Base-by-base conservation (phyloP, 2,888 invertebrate species). In the Agriopis marginaria region DNA sequence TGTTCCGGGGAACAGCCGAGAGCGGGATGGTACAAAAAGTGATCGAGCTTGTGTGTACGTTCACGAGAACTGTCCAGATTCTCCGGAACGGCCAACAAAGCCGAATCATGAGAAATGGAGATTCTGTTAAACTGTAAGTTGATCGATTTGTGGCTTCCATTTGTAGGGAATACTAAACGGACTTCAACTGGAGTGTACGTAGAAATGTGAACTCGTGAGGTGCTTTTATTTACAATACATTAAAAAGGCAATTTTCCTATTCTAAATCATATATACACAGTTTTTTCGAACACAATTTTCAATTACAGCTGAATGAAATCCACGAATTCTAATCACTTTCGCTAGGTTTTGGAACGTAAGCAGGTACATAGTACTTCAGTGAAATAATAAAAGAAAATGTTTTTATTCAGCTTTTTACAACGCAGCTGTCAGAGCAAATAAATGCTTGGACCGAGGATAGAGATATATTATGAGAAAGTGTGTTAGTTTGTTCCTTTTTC, bases 111-210 rank as follows among this genome's bases (percentile, higher is more conserved):
- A 77, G 82, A 81, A 82, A 74, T 79, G 78, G 74, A 78, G 81
- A 81, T 88, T 87, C 86, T 82, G 79, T 81, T 83, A 82, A 86
- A 82, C 80, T 74, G 86, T 81, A 82, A 85, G 80, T 73, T 75
- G 83, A 85, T 81, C 82, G 82, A 83, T 81, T 79, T 74, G 77
- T 78, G 74, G 60, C 69, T 73, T 68, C 73, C 75, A 75, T 74
- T 75, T 69, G 72, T 69, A 67, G 61, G 67, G 66, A 64, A 64
- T 68, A 70, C 68, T 62, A 59, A 63, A 53, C 55, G 44, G 32
- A 14, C 32, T n/a, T 50, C 23, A 12, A n/a, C 11, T 56, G 5
- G 32, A 23, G 23, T 51, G 32, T 10, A 42, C 32, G 14, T 11
- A 32, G 10, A 63, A 32, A 45, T 32, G 14, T 58, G 32, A 10